These are phyloP conservation scores for Peromyscus eremicus DNA, from an alignment of 2,797 vertebrate species.

Conservation along the genomic window DNA sequence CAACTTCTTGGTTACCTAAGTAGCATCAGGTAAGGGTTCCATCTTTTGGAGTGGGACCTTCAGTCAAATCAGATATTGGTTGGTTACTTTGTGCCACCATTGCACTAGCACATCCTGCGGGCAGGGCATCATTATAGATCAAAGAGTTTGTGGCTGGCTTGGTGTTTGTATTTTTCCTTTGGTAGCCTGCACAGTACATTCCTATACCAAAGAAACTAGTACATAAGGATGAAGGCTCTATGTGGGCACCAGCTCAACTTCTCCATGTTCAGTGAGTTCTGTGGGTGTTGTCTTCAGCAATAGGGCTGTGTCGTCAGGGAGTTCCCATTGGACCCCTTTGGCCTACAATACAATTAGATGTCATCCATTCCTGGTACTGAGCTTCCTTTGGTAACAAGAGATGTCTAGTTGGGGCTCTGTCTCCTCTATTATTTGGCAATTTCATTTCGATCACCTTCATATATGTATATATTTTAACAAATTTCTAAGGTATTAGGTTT, in stretches of 20 bases:
- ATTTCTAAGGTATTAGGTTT: background rate
- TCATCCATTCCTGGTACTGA: background rate
- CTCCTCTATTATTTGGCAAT: background rate
- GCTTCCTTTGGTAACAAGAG: background rate
- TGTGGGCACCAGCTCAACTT: background rate
- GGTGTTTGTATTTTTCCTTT: background rate
- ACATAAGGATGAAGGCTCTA: background rate
- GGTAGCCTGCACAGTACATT: no score
- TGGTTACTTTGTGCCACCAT: background rate
- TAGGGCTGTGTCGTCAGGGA: background rate
- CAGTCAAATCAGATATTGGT: background rate
- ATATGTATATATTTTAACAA: background rate
- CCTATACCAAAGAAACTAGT: background rate
- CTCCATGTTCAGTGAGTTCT: background rate
- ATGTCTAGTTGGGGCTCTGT: background rate
- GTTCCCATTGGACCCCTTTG: background rate
- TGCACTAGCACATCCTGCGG: no score
- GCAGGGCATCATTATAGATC: background rate
- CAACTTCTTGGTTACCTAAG: background rate
- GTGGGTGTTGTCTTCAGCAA: background rate
- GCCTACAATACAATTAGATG: background rate
- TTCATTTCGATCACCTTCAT: background rate
- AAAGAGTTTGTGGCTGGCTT: background rate
- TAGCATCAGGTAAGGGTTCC: background rate
- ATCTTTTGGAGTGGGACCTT: background rate